phyloP scores from a whole-genome alignment of 2,113 vertebrate species.

The Gobius niger region DNA sequence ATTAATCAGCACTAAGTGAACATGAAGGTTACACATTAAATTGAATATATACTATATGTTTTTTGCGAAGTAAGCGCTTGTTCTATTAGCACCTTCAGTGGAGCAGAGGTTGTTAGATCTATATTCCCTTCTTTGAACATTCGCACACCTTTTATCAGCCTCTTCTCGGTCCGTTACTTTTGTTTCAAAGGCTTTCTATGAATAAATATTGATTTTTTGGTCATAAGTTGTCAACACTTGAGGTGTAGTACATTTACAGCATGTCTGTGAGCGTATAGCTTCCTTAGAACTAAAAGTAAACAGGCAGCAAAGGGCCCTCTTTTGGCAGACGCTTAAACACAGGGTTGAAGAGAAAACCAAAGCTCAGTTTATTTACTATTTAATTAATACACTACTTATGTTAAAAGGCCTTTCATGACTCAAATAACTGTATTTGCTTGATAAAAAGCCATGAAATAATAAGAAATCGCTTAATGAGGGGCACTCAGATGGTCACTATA shows the following conservation, averaged over 20 bases:
- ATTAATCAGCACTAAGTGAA: not conserved
- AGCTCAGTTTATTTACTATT: not conserved
- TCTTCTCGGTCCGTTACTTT: not conserved
- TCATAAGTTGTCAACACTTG: not conserved
- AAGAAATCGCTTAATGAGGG: too few species aligned
- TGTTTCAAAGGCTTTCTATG: slow-evolving; percentile 2
- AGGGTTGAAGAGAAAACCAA: not conserved
- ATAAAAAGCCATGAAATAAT: too few species aligned
- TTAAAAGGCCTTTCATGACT: too few species aligned
- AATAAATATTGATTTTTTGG: not conserved
- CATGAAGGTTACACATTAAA: not conserved
- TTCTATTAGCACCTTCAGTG: not conserved
- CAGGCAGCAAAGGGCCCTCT: not conserved
- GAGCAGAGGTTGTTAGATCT: slow-evolving; percentile 6
- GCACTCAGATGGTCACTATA: too few species aligned
- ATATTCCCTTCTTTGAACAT: not conserved
- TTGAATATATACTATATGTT: not conserved
- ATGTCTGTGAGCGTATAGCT: too few species aligned
- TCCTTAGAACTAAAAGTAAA: not conserved
- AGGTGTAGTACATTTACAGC: not conserved
- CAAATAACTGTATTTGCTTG: too few species aligned
- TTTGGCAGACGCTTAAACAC: not conserved
- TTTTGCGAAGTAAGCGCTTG: not conserved
- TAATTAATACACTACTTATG: too few species aligned
- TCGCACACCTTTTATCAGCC: not conserved